Evolutionary conservation across 2,113 vertebrate genomes (phyloP).

Genomic region (Tichodroma muraria): DNA sequence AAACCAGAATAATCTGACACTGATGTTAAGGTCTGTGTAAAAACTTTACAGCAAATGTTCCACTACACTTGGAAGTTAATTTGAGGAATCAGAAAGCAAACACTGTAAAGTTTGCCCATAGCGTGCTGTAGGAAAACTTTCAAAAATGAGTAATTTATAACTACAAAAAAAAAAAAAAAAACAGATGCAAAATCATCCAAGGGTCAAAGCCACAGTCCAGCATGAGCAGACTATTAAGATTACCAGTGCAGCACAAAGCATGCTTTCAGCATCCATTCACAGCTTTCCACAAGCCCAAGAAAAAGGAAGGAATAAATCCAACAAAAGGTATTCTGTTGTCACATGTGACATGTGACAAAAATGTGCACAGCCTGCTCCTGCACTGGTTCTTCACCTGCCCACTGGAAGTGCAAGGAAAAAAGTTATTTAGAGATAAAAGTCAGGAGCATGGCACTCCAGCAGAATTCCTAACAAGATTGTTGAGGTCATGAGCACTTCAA

Average conservation of each 20-base stretch:
- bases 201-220: background rate
- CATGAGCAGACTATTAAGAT: background rate
- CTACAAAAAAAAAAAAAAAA: background rate
- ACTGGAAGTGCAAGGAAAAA: background rate
- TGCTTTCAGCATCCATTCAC: background rate
- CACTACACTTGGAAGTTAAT: background rate
- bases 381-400: background rate
- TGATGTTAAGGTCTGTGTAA: background rate
- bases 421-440: background rate
- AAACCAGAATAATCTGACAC: background rate
- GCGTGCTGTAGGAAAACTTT: background rate
- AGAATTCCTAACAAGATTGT: background rate
- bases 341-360: background rate
- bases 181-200: background rate
- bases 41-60: background rate
- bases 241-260: background rate
- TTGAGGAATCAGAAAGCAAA: background rate
- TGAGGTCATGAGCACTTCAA: background rate
- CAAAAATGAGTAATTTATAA: background rate
- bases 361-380: background rate
- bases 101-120: background rate
- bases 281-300: background rate
- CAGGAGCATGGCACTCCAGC: background rate
- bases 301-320: slow-evolving; percentile 2
- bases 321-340: background rate